phyloP scores from a whole-genome alignment of 2,888 invertebrate genomes.

The Didymodactylos carnosus region DNA sequence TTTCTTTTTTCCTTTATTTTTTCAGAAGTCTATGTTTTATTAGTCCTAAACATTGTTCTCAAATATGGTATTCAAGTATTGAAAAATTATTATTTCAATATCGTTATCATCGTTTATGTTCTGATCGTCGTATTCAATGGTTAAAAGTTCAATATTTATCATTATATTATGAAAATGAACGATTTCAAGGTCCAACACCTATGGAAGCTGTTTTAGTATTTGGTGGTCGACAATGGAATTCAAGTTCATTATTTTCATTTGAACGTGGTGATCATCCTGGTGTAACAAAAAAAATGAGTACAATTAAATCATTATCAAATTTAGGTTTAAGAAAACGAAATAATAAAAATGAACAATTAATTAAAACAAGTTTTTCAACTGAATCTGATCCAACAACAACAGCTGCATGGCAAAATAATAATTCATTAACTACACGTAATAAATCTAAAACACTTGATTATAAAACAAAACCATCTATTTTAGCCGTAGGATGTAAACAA shows the following conservation, averaged over 20 bases:
- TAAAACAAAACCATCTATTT: neutral
- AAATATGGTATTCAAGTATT: conserved; percentile 1
- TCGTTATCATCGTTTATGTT: conserved; percentile 16
- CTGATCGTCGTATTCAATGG: conserved; percentile 65
- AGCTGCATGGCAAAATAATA: neutral
- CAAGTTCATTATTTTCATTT: neutral
- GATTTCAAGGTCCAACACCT: conserved; percentile 60
- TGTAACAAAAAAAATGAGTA: neutral
- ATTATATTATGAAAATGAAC: conserved; percentile 58
- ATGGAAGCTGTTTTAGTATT: conserved; percentile 52
- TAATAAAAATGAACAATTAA: neutral
- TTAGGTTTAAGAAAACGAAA: neutral
- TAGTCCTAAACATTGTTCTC: conserved; percentile 1
- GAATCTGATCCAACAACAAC: neutral
- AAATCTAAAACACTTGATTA: neutral
- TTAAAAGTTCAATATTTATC: conserved; percentile 73
- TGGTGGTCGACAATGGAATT: conserved; percentile 11
- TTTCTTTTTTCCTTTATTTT: neutral
- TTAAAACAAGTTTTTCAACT: neutral
- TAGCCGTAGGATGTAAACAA: too few species aligned
- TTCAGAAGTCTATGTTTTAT: conserved; percentile 3
- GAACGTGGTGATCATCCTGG: neutral
- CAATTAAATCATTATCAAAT: neutral
- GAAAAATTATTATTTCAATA: neutral
- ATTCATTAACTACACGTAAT: neutral